A percentile compares a stretch with the other conserved stretches of the same genome.
These are phyloP conservation scores for Tortricodes alternella DNA, from an alignment of 2,888 invertebrate genomes.

Conservation along the genomic window DNA sequence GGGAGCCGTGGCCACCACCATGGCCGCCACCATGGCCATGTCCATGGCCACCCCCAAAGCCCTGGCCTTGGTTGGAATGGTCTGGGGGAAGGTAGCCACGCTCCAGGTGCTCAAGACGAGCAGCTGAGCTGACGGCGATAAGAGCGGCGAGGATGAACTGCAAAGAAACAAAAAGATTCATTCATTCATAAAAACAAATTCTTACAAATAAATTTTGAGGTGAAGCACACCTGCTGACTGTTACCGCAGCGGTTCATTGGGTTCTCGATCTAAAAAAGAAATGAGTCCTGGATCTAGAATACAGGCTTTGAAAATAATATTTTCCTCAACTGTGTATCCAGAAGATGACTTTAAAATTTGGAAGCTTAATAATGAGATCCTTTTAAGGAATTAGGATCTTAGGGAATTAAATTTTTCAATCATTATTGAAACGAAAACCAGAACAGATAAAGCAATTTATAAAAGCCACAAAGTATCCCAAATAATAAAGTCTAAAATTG, in stretches of 20 bases:
- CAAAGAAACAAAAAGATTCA: conserved; percentile 24
- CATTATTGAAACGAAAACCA: too few relatives aligned
- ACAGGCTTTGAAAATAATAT: background rate
- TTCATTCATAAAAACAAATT: conserved; percentile 3
- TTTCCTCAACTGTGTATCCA: too few relatives aligned
- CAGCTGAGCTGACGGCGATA: conserved; percentile 63
- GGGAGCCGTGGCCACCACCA: conserved; percentile 26
- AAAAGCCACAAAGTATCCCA: too few relatives aligned
- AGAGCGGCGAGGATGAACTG: conserved; percentile 67
- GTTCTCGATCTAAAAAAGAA: conserved; percentile 25
- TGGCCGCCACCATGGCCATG: conserved; percentile 1
- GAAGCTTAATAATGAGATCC: too few relatives aligned
- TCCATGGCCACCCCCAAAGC: conserved; percentile 20
- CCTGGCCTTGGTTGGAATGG: conserved; percentile 33
- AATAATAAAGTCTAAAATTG: too few relatives aligned
- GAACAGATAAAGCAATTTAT: too few relatives aligned
- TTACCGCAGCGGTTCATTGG: conserved; percentile 10
- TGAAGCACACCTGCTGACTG: conserved; percentile 23
- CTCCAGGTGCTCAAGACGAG: conserved; percentile 69
- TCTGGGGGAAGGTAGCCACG: conserved; percentile 69
- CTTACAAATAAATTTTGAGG: conserved; percentile 13
- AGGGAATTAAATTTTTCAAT: too few relatives aligned
- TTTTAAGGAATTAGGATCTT: too few relatives aligned
- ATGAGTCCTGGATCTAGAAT: conserved; percentile 10
- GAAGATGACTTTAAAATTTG: too few relatives aligned